Evolutionary conservation across 1,140 invertebrate species (phyloP), one percentile per base, ranked within the genome.

Genomic region (Dinoponera quadriceps): DNA sequence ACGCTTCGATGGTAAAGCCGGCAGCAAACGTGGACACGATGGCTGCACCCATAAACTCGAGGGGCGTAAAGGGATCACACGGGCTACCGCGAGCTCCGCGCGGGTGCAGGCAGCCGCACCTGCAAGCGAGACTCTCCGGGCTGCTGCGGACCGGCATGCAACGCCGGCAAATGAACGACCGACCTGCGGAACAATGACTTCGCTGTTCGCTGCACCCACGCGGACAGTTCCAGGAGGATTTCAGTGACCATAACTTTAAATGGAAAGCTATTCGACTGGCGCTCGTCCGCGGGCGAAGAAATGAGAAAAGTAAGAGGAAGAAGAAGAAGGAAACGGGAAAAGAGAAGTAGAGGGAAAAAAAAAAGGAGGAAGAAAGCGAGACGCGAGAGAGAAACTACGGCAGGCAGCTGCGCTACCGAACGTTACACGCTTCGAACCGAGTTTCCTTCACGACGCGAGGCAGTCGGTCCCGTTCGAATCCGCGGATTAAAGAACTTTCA

Each of bases 191-290:
- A 77, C 80, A 82, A 86, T 49, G 82, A 82, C 75, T 81, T 63
- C n/a, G 49, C 25, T 54, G 57, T 83, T 88, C 51, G 29, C 65
- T 68, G 49, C 72, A 72, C 38, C 55, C 29, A 68, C 49, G 74
- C 66, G 75, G 82, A 81, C 71, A 84, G 71, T 81, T 77, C 66
- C 62, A 49, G 18, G 57, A 86, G 77, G 54, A 84, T 86, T 88
- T 88, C 74, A 88, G 82, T 83, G 77, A 86, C 85, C 85, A 86
- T 88, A 84, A 88, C 82, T 88, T 88, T 86, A 88, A 86, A 88
- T 88, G 77, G 85, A 82, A 84, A 81, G 82, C 85, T 59, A 86
- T 88, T 86, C 77, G 83, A 81, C 60, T 14, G 16, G 3, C 22
- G 20, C 22, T 59, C n/a, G 65, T 51, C 38, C n/a, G 54, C 48